phyloP scores from a whole-genome alignment of 2,888 invertebrate species.

The Pimpla rufipes region DNA sequence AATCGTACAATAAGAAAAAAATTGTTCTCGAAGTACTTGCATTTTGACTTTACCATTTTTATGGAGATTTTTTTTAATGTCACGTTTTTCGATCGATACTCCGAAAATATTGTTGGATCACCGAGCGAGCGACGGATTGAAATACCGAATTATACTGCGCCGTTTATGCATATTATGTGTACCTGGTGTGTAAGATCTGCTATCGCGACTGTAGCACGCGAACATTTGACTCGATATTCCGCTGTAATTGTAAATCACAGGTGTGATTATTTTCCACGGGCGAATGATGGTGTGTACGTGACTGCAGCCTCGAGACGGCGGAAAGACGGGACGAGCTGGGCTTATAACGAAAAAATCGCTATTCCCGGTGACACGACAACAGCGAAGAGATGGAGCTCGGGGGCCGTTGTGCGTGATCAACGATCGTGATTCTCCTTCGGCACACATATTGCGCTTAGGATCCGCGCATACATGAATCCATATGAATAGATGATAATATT shows the following conservation, averaged over 20 bases:
- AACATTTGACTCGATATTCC: not conserved
- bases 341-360: not conserved
- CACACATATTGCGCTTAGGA: not conserved
- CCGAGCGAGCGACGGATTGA: not conserved
- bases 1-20: too few species aligned
- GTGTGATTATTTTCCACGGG: conserved; percentile 6
- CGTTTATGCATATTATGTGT: not conserved
- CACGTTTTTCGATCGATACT: not conserved
- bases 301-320: not conserved
- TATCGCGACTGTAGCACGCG: conserved; percentile 8
- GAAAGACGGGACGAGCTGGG: not conserved
- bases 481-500: conserved; percentile 14
- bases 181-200: not conserved
- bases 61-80: not conserved
- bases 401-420: not conserved
- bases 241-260: conserved; percentile 11
- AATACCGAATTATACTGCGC: not conserved
- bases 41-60: too few species aligned
- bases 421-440: conserved; percentile 18
- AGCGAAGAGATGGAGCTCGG: not conserved
- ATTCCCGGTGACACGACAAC: conserved; percentile 3
- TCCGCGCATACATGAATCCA: conserved; percentile 31
- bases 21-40: too few species aligned
- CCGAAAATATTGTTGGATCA: not conserved
- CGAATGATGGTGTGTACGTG: not conserved